phyloP scores from a whole-genome alignment of 2,797 vertebrate species.

The Trichosurus vulpecula region DNA sequence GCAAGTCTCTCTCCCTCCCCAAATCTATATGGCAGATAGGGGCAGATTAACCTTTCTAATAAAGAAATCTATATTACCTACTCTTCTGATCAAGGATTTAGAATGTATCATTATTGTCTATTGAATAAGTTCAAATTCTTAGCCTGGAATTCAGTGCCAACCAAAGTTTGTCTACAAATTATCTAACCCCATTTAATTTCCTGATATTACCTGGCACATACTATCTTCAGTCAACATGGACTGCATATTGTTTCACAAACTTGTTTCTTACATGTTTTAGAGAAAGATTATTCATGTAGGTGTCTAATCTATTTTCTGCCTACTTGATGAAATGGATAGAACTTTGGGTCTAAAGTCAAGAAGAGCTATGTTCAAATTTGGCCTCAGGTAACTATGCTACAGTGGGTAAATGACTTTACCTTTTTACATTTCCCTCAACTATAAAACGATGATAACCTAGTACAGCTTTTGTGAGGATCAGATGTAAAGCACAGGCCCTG shows the following conservation, averaged over 20 bases:
- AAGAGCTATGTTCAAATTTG: background rate
- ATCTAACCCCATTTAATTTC: background rate
- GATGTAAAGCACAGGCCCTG: background rate
- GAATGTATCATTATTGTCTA: background rate
- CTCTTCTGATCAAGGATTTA: background rate
- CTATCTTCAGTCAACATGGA: background rate
- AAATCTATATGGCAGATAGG: background rate
- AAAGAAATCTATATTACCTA: background rate
- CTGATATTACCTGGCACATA: background rate
- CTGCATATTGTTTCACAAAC: background rate
- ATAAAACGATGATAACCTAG: background rate
- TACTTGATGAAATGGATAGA: background rate
- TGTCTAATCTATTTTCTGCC: background rate
- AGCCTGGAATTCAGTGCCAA: background rate
- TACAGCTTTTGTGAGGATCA: background rate
- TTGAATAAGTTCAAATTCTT: background rate
- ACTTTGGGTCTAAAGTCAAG: background rate
- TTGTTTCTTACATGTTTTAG: background rate
- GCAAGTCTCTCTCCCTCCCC: background rate
- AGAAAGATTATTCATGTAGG: no score
- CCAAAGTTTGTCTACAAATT: background rate
- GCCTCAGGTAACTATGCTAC: background rate
- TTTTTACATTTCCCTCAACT: background rate
- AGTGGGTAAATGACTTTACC: background rate
- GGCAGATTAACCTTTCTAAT: background rate